Evolutionary conservation across 2,797 vertebrate genomes (phyloP).

Genomic region (Esox lucius): DNA sequence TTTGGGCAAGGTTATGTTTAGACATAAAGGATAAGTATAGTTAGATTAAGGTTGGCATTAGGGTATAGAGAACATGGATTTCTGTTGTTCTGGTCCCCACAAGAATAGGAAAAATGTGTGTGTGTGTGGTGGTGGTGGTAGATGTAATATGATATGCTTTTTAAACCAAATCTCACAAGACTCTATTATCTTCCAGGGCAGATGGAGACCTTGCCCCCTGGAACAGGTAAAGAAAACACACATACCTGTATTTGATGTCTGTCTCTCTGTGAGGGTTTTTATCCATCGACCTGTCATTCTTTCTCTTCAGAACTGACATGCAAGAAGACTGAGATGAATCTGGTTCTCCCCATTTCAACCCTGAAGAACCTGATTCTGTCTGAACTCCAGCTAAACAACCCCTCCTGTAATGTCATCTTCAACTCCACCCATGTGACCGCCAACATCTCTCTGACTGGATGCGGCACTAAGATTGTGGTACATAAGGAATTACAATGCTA

Average conservation of each 20-base stretch:
- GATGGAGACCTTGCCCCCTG: conserved; percentile 53
- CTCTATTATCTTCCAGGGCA: conserved; percentile 50
- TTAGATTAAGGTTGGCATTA: too few species aligned
- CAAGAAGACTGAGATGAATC: conserved; percentile 55
- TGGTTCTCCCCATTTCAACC: conserved; percentile 64
- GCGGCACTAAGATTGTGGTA: conserved; percentile 74
- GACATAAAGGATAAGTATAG: too few species aligned
- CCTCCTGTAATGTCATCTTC: conserved; percentile 59
- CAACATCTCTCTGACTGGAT: conserved; percentile 60
- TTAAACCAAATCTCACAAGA: too few species aligned
- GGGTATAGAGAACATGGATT: too few species aligned
- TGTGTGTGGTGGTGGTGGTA: not conserved
- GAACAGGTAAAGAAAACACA: conserved; percentile 62
- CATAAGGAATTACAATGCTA: too few species aligned
- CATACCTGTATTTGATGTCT: not conserved
- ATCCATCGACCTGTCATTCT: not conserved
- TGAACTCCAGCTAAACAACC: conserved; percentile 70
- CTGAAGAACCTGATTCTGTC: conserved; percentile 49
- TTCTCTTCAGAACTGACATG: conserved; percentile 64
- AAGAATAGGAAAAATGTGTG: not conserved
- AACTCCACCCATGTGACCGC: conserved; percentile 68
- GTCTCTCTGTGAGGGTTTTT: not conserved
- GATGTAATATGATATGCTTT: too few species aligned
- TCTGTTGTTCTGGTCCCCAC: too few species aligned
- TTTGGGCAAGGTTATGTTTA: too few species aligned